Conservation (phyloP, 2,888 invertebrate species). For the Leucozona laternaria region DNA sequence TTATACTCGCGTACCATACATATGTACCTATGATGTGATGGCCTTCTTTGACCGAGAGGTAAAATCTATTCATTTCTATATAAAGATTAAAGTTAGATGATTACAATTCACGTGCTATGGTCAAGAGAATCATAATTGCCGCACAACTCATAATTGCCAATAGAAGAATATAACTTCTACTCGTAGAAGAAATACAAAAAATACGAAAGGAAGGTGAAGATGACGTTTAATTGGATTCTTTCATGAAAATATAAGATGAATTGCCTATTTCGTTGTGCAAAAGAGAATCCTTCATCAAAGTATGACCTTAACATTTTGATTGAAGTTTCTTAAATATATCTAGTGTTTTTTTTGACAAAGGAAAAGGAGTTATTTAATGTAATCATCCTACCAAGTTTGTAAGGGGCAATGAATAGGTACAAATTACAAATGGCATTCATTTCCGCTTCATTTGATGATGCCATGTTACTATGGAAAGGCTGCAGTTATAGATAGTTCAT, state of each 20-base stretch:
- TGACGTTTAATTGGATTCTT: slow-evolving; percentile 62
- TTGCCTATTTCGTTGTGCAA: slow-evolving; percentile 2
- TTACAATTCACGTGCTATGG: slow-evolving; percentile 60
- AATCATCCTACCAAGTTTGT: neutral
- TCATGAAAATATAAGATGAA: slow-evolving; percentile 46
- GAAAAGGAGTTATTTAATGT: neutral
- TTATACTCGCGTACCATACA: neutral
- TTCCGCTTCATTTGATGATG: neutral
- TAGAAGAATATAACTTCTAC: neutral
- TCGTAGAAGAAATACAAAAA: neutral
- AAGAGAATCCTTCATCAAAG: slow-evolving; percentile 22
- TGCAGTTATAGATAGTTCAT: no score
- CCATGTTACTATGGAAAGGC: no score
- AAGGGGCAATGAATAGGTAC: neutral
- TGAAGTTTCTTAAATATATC: slow-evolving; percentile 14
- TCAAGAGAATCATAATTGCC: slow-evolving; percentile 69
- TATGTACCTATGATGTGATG: slow-evolving; percentile 31
- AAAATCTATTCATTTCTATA: slow-evolving; percentile 72
- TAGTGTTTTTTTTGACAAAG: neutral
- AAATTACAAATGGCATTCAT: neutral
- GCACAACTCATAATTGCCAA: slow-evolving; percentile 35
- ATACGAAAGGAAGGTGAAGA: slow-evolving; percentile 48
- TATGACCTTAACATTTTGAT: slow-evolving; percentile 17
- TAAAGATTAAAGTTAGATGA: slow-evolving; percentile 64
- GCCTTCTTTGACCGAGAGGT: slow-evolving; percentile 67